phyloP scores from a whole-genome alignment of 2,888 invertebrate genomes.

The Plagiodera versicolora region DNA sequence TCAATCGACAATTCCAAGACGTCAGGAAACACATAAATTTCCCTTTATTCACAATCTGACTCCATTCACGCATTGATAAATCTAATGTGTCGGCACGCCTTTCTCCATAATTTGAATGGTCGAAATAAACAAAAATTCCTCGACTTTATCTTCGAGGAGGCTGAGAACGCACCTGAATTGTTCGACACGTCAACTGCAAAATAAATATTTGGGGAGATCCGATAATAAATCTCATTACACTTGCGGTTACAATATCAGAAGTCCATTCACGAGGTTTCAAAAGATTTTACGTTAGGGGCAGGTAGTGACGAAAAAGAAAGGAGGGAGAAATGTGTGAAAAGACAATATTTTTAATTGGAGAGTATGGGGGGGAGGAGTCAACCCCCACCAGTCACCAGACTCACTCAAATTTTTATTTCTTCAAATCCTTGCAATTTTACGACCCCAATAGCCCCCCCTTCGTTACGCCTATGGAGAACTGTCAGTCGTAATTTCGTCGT shows the following conservation, averaged over 20 bases:
- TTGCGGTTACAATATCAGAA: conserved; percentile 39
- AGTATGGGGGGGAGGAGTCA: too few species aligned
- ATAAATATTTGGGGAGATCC: conserved; percentile 47
- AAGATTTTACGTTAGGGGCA: conserved; percentile 13
- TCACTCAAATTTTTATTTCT: too few species aligned
- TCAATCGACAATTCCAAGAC: conserved; percentile 14
- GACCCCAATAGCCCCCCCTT: too few species aligned
- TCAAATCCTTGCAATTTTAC: too few species aligned
- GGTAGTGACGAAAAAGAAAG: conserved; percentile 16
- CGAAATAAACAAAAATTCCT: conserved; percentile 37
- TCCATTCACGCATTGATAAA: conserved; percentile 30
- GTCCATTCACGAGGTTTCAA: conserved; percentile 24
- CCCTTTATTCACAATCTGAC: conserved; percentile 27
- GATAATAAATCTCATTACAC: conserved; percentile 48
- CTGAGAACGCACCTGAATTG: conserved; percentile 40
- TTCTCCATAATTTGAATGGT: conserved; percentile 28
- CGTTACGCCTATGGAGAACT: too few species aligned
- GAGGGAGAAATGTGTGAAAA: conserved; percentile 17
- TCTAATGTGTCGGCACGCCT: conserved; percentile 35
- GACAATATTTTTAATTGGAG: too few species aligned
- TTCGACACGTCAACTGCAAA: conserved; percentile 41
- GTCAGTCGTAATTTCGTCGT: too few species aligned
- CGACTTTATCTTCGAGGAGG: conserved; percentile 37
- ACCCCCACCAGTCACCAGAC: too few species aligned
- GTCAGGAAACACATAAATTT: conserved; percentile 21